Evolutionary conservation across 2,888 invertebrate species (phyloP).

Genomic region (Blera fallax): DNA sequence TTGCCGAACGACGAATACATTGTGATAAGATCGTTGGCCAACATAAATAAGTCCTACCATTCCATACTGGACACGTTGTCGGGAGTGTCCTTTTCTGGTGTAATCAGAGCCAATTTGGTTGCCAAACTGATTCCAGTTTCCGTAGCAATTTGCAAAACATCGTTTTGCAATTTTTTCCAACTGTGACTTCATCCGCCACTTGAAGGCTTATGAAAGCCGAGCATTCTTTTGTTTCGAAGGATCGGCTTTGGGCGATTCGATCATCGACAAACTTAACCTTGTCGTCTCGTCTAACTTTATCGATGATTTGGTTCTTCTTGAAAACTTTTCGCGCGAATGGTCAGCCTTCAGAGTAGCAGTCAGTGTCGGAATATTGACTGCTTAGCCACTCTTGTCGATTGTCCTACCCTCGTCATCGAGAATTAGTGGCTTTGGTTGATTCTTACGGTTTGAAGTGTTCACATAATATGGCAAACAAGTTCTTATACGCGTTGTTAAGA

Average conservation of each 20-base stretch:
- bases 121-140: slow-evolving; percentile 99
- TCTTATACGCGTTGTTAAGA: too few species aligned
- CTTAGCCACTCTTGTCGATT: slow-evolving; percentile 92
- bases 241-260: slow-evolving; percentile 88
- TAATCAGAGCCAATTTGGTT: slow-evolving; percentile 96
- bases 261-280: slow-evolving; percentile 88
- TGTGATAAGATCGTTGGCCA: slow-evolving; percentile 85
- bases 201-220: slow-evolving; percentile 97
- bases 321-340: slow-evolving; percentile 97
- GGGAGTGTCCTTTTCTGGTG: slow-evolving; percentile 90
- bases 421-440: slow-evolving; percentile 93
- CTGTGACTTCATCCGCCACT: slow-evolving; percentile 90
- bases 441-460: too few species aligned
- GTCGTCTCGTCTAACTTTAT: slow-evolving; percentile 80
- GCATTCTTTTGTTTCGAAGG: slow-evolving; percentile 86
- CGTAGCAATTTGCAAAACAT: slow-evolving; percentile 97
- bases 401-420: slow-evolving; percentile 96
- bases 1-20: slow-evolving; percentile 83
- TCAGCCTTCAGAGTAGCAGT: slow-evolving; percentile 97
- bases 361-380: slow-evolving; percentile 94
- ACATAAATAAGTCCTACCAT: slow-evolving; percentile 99
- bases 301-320: slow-evolving; percentile 85
- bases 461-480: too few species aligned
- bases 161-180: slow-evolving; percentile 96
- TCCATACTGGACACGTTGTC: slow-evolving; percentile 95